Percentiles rank a stretch among this genome's conserved stretches.
These are phyloP conservation scores for Semnornis frantzii DNA, from an alignment of 2,113 vertebrate species.

Conservation along the genomic window DNA sequence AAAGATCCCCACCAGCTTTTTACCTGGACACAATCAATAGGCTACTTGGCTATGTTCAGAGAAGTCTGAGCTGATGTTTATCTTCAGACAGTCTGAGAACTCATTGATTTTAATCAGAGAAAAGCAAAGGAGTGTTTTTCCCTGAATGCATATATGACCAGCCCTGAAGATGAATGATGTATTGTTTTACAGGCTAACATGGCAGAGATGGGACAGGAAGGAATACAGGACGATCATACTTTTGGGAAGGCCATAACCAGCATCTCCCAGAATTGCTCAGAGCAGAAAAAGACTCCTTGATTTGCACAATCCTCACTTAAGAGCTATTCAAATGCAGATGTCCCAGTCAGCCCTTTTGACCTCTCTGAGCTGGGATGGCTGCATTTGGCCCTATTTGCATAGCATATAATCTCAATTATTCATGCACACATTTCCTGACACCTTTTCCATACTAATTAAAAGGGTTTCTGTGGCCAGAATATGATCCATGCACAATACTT, in stretches of 20 bases:
- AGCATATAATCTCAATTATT: background rate
- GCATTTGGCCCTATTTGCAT: background rate
- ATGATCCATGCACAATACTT: background rate
- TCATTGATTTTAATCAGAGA: background rate
- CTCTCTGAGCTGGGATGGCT: background rate
- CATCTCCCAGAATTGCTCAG: background rate
- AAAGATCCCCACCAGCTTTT: background rate
- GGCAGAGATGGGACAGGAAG: background rate
- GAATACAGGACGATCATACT: background rate
- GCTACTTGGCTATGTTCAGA: background rate
- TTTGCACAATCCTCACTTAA: background rate
- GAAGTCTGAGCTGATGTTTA: background rate
- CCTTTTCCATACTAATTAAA: background rate
- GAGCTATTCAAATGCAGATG: background rate
- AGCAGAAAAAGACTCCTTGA: background rate
- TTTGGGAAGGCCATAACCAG: background rate
- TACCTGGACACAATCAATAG: background rate
- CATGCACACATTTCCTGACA: background rate
- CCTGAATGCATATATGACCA: rapidly evolving
- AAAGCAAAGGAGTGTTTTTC: background rate
- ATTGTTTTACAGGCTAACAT: background rate
- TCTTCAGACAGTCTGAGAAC: background rate
- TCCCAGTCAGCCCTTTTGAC: background rate
- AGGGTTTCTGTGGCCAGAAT: background rate
- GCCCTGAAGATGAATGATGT: background rate